Conservation (phyloP, 1,140 invertebrate species). For the Sinella curviseta region DNA sequence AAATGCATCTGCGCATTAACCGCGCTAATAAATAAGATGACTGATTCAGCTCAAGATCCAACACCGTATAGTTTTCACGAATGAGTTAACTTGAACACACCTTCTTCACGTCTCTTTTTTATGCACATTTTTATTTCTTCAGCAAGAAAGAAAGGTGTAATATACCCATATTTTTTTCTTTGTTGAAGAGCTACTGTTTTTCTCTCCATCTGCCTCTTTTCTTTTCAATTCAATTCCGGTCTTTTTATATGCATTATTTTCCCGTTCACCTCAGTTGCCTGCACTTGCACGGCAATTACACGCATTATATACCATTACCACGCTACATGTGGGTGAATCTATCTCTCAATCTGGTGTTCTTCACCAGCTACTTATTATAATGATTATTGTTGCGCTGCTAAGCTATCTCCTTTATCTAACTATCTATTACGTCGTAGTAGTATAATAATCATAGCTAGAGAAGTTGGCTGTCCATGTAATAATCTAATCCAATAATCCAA, state of each 20-base stretch:
- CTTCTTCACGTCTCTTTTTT: no score
- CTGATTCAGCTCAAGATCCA: no score
- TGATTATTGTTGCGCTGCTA: neutral
- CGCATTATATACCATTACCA: conserved; percentile 23
- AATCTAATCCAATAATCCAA: conserved; percentile 3
- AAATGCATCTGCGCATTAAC: no score
- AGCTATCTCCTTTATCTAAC: neutral
- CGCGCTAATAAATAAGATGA: no score
- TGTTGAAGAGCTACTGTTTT: neutral
- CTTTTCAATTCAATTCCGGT: neutral
- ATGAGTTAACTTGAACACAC: no score
- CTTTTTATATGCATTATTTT: neutral
- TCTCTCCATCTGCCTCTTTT: neutral
- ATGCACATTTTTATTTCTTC: no score
- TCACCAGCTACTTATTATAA: neutral
- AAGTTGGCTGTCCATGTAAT: neutral
- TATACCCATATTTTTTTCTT: neutral
- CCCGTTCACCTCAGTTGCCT: neutral
- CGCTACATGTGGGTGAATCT: neutral
- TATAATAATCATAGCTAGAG: neutral
- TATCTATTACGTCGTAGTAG: conserved; percentile 8
- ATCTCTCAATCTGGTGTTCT: conserved; percentile 8
- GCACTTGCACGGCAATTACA: conserved; percentile 3
- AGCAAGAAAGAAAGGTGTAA: no score
- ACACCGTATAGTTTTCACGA: no score